Percentiles rank a stretch among this genome's conserved stretches.
phyloP scores from a whole-genome alignment of 2,113 vertebrate species.

The Anoplopoma fimbria region DNA sequence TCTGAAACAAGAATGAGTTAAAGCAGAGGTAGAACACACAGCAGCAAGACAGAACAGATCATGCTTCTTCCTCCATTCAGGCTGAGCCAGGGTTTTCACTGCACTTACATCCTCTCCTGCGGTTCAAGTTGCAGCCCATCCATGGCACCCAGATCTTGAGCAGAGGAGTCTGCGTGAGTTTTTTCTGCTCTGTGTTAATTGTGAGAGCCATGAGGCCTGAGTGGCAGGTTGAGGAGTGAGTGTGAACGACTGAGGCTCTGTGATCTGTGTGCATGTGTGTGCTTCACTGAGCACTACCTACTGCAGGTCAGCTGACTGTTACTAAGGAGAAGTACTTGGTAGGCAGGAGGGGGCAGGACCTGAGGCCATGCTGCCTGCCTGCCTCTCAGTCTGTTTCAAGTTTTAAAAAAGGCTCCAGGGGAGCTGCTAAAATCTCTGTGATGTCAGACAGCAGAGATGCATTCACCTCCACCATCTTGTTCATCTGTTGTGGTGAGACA shows the following conservation, averaged over 20 bases:
- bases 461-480: not conserved
- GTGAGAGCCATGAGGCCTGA: conserved; percentile 57
- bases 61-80: not conserved
- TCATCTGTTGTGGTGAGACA: not conserved
- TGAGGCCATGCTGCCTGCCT: conserved; percentile 20
- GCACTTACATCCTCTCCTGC: conserved; percentile 88
- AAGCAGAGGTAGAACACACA: conserved; percentile 25
- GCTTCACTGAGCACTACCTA: conserved; percentile 57
- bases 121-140: conserved; percentile 76
- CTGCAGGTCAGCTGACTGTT: conserved; percentile 78
- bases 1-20: conserved; percentile 11
- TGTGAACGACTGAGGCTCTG: not conserved
- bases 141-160: conserved; percentile 92
- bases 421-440: conserved; percentile 29
- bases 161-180: conserved; percentile 88
- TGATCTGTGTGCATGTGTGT: conserved; percentile 35
- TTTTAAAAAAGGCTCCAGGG: conserved; percentile 25
- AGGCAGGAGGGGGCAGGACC: conserved; percentile 36
- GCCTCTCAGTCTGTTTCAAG: conserved; percentile 45
- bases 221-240: conserved; percentile 9
- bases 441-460: conserved; percentile 18
- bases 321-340: conserved; percentile 62
- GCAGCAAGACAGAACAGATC: not conserved
- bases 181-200: conserved; percentile 74
- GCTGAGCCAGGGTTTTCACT: not conserved